phyloP scores from a whole-genome alignment of 2,888 invertebrate species.

The Nemotelus pantherinus region DNA sequence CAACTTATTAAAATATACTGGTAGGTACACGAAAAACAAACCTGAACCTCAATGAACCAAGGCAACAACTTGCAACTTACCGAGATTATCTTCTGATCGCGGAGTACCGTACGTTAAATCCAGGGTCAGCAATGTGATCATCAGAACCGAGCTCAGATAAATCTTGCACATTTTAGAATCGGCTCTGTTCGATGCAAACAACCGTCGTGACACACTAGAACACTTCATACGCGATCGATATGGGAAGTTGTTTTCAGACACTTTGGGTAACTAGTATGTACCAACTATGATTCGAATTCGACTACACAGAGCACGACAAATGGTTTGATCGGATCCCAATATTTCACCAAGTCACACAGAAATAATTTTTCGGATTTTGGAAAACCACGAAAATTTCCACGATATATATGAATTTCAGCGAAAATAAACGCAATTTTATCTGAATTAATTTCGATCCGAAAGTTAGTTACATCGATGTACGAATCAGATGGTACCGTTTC shows the following conservation, averaged over 20 bases:
- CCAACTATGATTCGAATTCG: no score
- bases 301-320: no score
- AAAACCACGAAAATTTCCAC: no score
- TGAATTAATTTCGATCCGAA: not conserved
- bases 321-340: no score
- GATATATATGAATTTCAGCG: no score
- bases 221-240: conserved; percentile 6
- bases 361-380: no score
- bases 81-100: conserved; percentile 38
- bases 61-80: conserved; percentile 21
- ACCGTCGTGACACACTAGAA: conserved; percentile 16
- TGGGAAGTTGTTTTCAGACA: not conserved
- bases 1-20: not conserved
- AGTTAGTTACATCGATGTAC: conserved; percentile 30
- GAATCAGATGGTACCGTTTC: conserved; percentile 45
- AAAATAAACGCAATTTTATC: no score
- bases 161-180: conserved; percentile 36
- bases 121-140: conserved; percentile 29
- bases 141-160: conserved; percentile 9
- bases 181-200: conserved; percentile 23
- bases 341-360: no score
- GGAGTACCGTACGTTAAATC: conserved; percentile 34
- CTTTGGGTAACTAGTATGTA: not conserved
- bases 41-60: not conserved
- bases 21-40: not conserved